phyloP scores from a whole-genome alignment of 1,140 invertebrate species.

The Leptinotarsa undecemlineata region DNA sequence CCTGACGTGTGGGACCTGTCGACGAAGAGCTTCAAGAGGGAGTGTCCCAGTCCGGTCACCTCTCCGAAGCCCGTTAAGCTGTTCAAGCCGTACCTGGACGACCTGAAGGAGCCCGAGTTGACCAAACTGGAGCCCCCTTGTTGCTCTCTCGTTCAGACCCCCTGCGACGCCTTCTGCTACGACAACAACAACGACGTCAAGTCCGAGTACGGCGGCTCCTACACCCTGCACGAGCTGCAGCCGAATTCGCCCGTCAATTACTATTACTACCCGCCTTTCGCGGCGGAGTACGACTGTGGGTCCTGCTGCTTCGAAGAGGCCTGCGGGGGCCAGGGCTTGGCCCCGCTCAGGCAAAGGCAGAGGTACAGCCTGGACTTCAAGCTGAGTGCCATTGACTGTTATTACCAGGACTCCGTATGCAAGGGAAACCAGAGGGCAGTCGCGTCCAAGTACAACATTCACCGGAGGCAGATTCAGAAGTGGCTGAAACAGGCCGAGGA shows the following conservation, averaged over 20 bases:
- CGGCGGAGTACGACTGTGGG: slow-evolving; percentile 32
- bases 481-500: slow-evolving; percentile 64
- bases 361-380: slow-evolving; percentile 60
- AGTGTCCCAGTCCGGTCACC: slow-evolving; percentile 22
- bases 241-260: slow-evolving; percentile 42
- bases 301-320: slow-evolving; percentile 40
- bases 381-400: slow-evolving; percentile 59
- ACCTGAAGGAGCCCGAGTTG: slow-evolving; percentile 57
- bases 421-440: slow-evolving; percentile 66
- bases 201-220: slow-evolving; percentile 37
- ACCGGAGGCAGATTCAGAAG: slow-evolving; percentile 67
- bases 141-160: slow-evolving; percentile 24
- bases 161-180: slow-evolving; percentile 37
- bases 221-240: slow-evolving; percentile 49
- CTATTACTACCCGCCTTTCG: slow-evolving; percentile 36
- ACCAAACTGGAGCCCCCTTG: slow-evolving; percentile 34
- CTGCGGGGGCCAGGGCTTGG: slow-evolving; percentile 13
- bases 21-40: slow-evolving; percentile 46
- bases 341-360: slow-evolving; percentile 49
- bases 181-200: slow-evolving; percentile 47
- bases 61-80: slow-evolving; percentile 60
- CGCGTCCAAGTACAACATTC: slow-evolving; percentile 65
- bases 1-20: slow-evolving; percentile 61
- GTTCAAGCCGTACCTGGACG: slow-evolving; percentile 71
- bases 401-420: slow-evolving; percentile 58